A percentile compares a stretch with the other conserved stretches of the same genome.
These are phyloP conservation scores for Melierax canorus DNA, from an alignment of 2,113 vertebrate species.

Conservation along the genomic window DNA sequence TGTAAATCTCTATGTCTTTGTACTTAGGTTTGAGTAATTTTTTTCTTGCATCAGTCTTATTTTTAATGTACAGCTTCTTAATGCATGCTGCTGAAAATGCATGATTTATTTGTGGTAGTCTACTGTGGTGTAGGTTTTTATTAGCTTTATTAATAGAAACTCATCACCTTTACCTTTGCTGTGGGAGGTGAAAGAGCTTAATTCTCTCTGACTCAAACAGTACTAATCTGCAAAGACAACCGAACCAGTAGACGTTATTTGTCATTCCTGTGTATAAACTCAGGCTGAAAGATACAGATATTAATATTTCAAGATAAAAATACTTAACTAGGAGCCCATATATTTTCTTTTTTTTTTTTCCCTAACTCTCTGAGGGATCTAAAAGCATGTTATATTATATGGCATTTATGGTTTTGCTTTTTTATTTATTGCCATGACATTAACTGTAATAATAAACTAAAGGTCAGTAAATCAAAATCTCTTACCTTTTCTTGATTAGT, in stretches of 20 bases:
- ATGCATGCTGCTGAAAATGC: background rate
- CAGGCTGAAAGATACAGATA: background rate
- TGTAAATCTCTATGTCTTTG: background rate
- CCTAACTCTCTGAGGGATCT: background rate
- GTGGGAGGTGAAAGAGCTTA: conserved; percentile 34
- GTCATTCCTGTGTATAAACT: conserved; percentile 5
- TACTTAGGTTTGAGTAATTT: background rate
- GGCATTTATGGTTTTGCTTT: background rate
- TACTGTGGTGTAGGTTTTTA: background rate
- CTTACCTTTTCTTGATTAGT: background rate
- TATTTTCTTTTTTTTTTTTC: background rate
- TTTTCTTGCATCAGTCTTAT: background rate
- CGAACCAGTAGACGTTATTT: background rate
- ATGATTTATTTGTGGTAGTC: conserved; percentile 22
- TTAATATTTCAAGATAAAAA: background rate
- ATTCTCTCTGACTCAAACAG: conserved; percentile 7
- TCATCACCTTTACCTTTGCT: conserved; percentile 40
- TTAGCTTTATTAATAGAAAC: conserved; percentile 28
- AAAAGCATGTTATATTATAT: background rate
- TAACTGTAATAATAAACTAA: background rate
- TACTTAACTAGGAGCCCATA: background rate
- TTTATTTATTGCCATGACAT: background rate
- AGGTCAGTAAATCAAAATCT: background rate
- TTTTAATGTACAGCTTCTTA: background rate
- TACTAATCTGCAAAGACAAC: conserved; percentile 11